Evolutionary conservation across 2,888 invertebrate species (phyloP).

Genomic region (Seira sanloemensis): DNA sequence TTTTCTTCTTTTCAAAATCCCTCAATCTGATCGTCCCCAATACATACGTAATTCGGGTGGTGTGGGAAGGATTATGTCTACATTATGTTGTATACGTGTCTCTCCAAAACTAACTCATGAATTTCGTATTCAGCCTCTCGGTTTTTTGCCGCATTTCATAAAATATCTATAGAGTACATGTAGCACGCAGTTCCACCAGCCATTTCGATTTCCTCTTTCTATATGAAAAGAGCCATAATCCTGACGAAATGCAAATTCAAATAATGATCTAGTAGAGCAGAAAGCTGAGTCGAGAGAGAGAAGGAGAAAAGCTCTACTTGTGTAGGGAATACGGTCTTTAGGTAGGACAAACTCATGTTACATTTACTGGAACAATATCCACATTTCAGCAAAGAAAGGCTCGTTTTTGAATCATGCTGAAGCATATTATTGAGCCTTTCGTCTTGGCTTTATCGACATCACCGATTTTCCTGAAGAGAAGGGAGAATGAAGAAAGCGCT

Average conservation of each 20-base stretch:
- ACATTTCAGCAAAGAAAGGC: background rate
- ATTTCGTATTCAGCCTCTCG: background rate
- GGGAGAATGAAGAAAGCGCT: background rate
- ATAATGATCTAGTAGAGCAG: background rate
- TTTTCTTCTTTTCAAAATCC: background rate
- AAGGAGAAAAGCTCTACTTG: background rate
- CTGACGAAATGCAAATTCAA: constrained; percentile 4
- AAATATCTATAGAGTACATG: background rate
- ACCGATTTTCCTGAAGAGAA: background rate
- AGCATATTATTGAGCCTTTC: background rate
- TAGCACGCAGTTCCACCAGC: background rate
- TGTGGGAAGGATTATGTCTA: background rate
- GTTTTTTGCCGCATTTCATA: background rate
- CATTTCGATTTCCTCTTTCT: background rate
- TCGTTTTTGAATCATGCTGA: background rate
- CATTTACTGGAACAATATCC: background rate
- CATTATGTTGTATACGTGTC: background rate
- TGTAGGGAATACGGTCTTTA: background rate
- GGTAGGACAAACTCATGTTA: background rate
- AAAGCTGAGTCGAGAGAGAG: no score
- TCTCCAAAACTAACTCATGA: background rate
- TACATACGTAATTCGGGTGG: constrained; percentile 21
- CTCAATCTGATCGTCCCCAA: constrained; percentile 32
- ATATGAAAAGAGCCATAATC: background rate
- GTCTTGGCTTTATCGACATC: background rate